These are phyloP conservation scores for Phasianus colchicus DNA, from an alignment of 2,113 vertebrate species.

Conservation along the genomic window DNA sequence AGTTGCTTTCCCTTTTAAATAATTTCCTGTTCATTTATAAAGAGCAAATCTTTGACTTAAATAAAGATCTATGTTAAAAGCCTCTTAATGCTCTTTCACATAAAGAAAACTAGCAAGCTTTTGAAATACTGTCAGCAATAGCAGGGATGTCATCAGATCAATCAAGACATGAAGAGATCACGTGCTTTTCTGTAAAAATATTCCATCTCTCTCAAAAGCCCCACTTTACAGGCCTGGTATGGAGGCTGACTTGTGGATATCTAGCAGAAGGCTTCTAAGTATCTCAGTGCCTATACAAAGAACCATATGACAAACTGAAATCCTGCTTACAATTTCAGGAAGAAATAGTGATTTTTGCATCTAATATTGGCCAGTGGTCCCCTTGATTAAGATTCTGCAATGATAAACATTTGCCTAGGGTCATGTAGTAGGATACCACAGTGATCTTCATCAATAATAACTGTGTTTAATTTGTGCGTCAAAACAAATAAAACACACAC, in stretches of 20 bases:
- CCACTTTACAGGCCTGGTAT: background rate
- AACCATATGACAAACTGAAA: background rate
- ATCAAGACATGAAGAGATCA: background rate
- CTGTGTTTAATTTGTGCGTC: background rate
- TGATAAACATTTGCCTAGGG: background rate
- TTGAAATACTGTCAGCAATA: background rate
- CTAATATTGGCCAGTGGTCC: background rate
- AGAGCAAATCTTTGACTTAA: background rate
- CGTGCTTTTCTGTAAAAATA: background rate
- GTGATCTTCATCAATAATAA: background rate
- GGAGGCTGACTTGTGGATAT: background rate
- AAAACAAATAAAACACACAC: background rate
- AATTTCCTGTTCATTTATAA: background rate
- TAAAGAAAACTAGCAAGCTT: background rate
- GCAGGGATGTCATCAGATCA: background rate
- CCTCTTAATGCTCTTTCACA: background rate
- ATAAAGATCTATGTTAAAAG: background rate
- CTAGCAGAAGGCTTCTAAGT: background rate
- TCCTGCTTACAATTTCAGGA: background rate
- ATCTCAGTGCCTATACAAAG: rapidly evolving
- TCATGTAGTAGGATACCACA: background rate
- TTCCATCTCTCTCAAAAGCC: background rate
- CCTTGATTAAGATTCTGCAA: background rate
- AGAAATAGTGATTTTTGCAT: background rate
- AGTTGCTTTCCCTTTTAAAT: background rate